These are phyloP conservation scores for Strigamia transsilvanica DNA, from an alignment of 2,888 invertebrate genomes.

Conservation along the genomic window DNA sequence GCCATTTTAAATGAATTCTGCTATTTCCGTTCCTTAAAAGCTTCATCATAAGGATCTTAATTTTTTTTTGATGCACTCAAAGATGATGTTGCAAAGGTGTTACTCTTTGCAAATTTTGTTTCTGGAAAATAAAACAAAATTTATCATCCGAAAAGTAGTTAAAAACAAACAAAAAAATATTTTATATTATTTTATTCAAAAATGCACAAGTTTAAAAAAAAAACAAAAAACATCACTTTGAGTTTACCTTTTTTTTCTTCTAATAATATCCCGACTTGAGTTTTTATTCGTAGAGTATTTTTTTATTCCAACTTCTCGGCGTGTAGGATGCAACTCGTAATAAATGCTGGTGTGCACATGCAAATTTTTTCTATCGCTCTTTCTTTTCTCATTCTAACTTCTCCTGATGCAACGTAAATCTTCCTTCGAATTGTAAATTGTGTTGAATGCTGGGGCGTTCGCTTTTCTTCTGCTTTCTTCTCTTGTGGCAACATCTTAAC, in stretches of 20 bases:
- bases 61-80: slow-evolving; percentile 33
- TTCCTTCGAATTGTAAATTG: slow-evolving; percentile 49
- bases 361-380: slow-evolving; percentile 48
- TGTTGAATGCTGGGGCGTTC: slow-evolving; percentile 40
- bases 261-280: slow-evolving; percentile 14
- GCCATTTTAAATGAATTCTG: slow-evolving; percentile 19
- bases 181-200: neutral
- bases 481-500: slow-evolving; percentile 43
- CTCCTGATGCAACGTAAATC: slow-evolving; percentile 49
- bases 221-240: neutral
- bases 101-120: neutral
- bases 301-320: slow-evolving; percentile 27
- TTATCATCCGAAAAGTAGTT: slow-evolving; percentile 24
- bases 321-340: slow-evolving; percentile 39
- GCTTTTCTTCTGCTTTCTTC: slow-evolving; percentile 23
- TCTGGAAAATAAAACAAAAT: slow-evolving; percentile 1
- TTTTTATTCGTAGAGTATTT: slow-evolving; percentile 3
- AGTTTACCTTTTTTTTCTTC: slow-evolving; percentile 12
- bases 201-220: neutral
- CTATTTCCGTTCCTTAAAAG: slow-evolving; percentile 35
- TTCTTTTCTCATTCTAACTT: slow-evolving; percentile 48
- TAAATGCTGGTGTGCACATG: slow-evolving; percentile 46
- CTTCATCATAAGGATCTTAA: slow-evolving; percentile 44
- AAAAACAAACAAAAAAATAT: neutral
- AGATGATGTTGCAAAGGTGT: neutral